These are phyloP conservation scores for Bruchidius siliquastri DNA, from an alignment of 2,888 invertebrate genomes.

Conservation along the genomic window DNA sequence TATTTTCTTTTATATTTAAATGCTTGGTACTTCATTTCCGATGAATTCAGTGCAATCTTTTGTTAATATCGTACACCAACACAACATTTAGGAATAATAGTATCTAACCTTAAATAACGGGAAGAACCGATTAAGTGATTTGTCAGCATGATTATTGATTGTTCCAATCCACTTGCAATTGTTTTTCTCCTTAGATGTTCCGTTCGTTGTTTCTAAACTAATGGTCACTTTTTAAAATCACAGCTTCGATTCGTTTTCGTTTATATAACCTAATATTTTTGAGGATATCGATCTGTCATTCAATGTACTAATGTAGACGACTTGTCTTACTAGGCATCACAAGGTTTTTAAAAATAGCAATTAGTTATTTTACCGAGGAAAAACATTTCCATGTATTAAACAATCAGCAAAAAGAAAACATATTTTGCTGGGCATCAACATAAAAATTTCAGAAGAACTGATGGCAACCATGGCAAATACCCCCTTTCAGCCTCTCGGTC, in stretches of 20 bases:
- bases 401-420: too few species aligned
- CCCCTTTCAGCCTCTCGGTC: too few species aligned
- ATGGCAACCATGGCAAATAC: too few species aligned
- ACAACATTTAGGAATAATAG: not conserved
- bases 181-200: not conserved
- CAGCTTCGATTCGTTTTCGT: not conserved
- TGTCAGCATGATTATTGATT: not conserved
- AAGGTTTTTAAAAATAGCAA: not conserved
- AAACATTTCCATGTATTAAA: too few species aligned
- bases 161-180: not conserved
- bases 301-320: not conserved
- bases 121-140: not conserved
- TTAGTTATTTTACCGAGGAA: not conserved
- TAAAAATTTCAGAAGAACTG: too few species aligned
- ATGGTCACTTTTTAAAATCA: not conserved
- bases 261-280: not conserved
- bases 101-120: not conserved
- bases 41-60: too few species aligned
- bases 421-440: too few species aligned
- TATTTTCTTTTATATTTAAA: too few species aligned
- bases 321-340: not conserved
- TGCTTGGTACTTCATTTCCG: too few species aligned
- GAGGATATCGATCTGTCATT: not conserved
- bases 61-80: not conserved
- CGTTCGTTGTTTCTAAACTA: not conserved